A percentile compares a stretch with the other conserved stretches of the same genome.
These are phyloP conservation scores for Chesias legatella DNA, from an alignment of 2,888 invertebrate species.

Conservation along the genomic window DNA sequence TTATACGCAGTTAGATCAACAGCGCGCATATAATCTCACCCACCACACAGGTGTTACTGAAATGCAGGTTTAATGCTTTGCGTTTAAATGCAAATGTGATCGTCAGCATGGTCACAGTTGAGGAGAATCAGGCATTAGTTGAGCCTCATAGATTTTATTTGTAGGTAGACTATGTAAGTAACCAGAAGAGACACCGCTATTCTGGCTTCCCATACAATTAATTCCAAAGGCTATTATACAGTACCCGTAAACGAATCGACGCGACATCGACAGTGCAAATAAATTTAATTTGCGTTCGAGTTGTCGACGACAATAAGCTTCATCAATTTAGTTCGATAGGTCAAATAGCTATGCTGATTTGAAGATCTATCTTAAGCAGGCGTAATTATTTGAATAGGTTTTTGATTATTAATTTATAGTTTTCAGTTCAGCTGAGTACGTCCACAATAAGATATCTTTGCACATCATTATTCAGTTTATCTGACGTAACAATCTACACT, in stretches of 20 bases:
- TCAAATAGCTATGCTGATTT: conserved; percentile 8
- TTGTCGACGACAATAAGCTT: conserved; percentile 9
- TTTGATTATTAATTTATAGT: no score
- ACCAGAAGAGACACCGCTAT: conserved; percentile 5
- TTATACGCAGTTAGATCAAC: no score
- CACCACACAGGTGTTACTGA: conserved; percentile 11
- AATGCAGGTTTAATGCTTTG: no score
- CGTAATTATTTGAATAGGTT: not conserved
- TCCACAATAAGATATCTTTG: no score
- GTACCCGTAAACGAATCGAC: not conserved
- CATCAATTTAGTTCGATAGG: conserved; percentile 16
- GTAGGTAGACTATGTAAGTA: conserved; percentile 3
- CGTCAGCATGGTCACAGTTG: conserved; percentile 4
- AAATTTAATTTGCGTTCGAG: conserved; percentile 13
- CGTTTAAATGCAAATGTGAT: conserved; percentile 23
- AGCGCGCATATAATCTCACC: no score
- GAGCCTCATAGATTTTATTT: conserved; percentile 9
- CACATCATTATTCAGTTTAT: no score
- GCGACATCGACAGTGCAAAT: conserved; percentile 7
- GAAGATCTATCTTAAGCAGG: not conserved
- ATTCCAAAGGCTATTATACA: conserved; percentile 1
- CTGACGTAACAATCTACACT: no score
- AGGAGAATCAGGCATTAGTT: conserved; percentile 16
- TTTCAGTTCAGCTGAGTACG: no score
- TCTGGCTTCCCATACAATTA: conserved; percentile 5